These are phyloP conservation scores for Lepeophtheirus nordmannii DNA, from an alignment of 2,888 invertebrate species.

Conservation along the genomic window DNA sequence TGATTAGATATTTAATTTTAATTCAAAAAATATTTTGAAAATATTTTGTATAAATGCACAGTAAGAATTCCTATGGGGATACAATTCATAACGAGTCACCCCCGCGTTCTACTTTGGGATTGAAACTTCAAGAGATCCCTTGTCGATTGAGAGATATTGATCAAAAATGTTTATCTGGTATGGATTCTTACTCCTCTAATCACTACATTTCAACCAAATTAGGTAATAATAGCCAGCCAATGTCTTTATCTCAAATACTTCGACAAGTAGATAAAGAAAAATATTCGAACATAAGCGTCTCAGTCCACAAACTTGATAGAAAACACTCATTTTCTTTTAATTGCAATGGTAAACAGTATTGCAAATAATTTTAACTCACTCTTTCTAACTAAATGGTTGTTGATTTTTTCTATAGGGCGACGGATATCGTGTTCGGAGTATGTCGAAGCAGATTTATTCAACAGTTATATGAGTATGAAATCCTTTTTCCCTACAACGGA, in stretches of 20 bases:
- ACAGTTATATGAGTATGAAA: too few species aligned
- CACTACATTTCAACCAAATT: neutral
- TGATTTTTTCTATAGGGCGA: too few species aligned
- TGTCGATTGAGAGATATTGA: neutral
- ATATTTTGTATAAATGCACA: neutral
- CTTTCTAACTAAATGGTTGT: too few species aligned
- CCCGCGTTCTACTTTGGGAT: neutral
- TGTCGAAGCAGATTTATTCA: too few species aligned
- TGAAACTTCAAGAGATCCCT: neutral
- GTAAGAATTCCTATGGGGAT: neutral
- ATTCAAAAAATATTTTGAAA: neutral
- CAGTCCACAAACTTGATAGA: neutral
- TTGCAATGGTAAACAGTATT: neutral
- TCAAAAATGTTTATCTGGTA: neutral
- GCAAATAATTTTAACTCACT: too few species aligned
- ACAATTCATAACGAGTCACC: neutral
- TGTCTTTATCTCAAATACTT: constrained; percentile 2
- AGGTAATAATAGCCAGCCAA: neutral
- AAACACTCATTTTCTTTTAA: neutral
- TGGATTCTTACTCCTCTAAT: neutral
- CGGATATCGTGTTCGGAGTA: too few species aligned
- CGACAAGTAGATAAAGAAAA: neutral
- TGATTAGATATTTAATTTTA: neutral
- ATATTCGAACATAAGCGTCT: neutral
- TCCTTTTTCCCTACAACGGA: too few species aligned